Base-by-base conservation (phyloP, 2,888 invertebrate species). In the Drosophila lutescens region DNA sequence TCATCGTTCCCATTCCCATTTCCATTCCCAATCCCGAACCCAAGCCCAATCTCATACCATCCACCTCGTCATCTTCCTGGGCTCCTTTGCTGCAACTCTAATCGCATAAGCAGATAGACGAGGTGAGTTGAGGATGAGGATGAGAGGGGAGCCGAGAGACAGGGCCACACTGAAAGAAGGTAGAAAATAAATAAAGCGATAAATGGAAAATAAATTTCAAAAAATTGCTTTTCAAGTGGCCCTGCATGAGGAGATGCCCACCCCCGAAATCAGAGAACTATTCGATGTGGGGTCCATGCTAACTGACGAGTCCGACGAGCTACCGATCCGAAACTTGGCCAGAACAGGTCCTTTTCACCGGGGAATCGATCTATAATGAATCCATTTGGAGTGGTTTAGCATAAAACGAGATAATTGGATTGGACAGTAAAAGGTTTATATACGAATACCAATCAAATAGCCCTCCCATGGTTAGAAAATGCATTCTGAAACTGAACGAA, bases 181-280 rank as follows among this genome's bases (percentile, higher is more conserved):
- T 65, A 23, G 69, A 83, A 78, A 82, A 81, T 75, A 79, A 87
- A 83, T 85, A 72, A 83, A 87, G 79, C 88, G 85, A 83, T 87
- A 83, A 87, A 87, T 83, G 82, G 74, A 76, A 85, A 87, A 87
- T 76, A 85, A 82, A 82, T 87, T 83, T 82, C 40, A 47, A 66
- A 60, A 80, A 83, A 87, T 81, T 82, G 72, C 72, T 87, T 79
- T 82, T 83, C 86, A 85, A 83, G 88, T 85, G 83, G 82, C 59
- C 69, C 61, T 40, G 60, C 60, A 32, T 56, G 20, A 26, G 30
- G 15, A 4, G 26, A 36, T 36, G 46, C 43, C 54, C 20, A 41
- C 13, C 34, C 32, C 46, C 57, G 26, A 20, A 26, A 10, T 38
- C 44, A 10, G 4, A 60, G 36, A n/a, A 32, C 40, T 40, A n/a